A percentile compares a stretch with the other conserved stretches of the same genome.
phyloP scores from a whole-genome alignment of 2,888 invertebrate genomes.

The Epicampocera succincta region DNA sequence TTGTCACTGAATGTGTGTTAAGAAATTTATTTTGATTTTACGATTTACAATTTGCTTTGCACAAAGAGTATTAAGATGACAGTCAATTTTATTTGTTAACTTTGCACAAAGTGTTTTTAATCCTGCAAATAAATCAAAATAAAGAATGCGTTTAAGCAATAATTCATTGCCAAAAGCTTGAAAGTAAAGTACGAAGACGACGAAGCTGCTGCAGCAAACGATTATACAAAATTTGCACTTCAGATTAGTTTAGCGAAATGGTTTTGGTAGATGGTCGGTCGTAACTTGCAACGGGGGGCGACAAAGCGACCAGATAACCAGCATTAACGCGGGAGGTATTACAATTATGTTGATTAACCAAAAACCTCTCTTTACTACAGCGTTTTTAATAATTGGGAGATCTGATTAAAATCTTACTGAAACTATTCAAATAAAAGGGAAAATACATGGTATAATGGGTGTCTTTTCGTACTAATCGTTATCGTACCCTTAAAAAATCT shows the following conservation, averaged over 20 bases:
- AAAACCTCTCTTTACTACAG: too few relatives aligned
- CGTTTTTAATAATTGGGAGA: too few relatives aligned
- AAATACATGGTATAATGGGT: too few relatives aligned
- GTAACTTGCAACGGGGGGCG: conserved; percentile 61
- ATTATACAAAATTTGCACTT: conserved; percentile 55
- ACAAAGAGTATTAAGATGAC: not conserved
- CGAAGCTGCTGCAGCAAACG: conserved; percentile 18
- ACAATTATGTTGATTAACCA: too few relatives aligned
- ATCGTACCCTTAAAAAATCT: too few relatives aligned
- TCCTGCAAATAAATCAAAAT: conserved; percentile 25
- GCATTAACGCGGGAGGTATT: conserved; percentile 10
- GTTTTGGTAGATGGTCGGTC: conserved; percentile 65
- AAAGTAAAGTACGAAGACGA: conserved; percentile 5
- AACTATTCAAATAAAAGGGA: too few relatives aligned
- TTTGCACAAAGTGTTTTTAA: not conserved
- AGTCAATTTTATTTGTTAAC: too few relatives aligned
- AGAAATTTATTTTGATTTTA: not conserved
- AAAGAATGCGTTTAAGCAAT: conserved; percentile 25
- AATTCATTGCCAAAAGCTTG: not conserved
- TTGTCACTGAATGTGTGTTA: not conserved
- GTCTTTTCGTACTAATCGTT: too few relatives aligned
- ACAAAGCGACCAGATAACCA: conserved; percentile 39
- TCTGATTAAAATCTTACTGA: too few relatives aligned
- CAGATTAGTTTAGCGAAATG: conserved; percentile 61
- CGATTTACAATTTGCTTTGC: not conserved